Conservation (phyloP, 2,797 vertebrate genomes). For the Garrulus glandarius region DNA sequence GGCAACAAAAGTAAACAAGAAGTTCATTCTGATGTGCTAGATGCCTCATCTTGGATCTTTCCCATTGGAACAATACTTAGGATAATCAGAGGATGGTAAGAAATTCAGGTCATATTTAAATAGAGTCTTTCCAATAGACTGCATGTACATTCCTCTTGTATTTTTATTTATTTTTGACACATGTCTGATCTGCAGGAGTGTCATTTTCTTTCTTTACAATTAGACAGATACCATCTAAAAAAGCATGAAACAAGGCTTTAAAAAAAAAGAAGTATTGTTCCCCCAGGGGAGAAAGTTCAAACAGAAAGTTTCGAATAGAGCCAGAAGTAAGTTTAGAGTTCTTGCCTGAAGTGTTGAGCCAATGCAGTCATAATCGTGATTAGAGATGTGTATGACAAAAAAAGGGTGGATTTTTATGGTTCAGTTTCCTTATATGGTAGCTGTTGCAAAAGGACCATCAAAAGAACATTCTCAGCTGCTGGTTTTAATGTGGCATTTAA, state of each 20-base stretch:
- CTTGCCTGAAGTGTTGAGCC: neutral
- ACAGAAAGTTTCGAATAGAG: neutral
- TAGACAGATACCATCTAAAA: neutral
- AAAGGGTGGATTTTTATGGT: neutral
- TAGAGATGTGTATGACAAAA: neutral
- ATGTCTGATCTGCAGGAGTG: neutral
- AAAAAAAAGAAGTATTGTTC: neutral
- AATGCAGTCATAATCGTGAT: neutral
- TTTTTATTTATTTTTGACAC: neutral
- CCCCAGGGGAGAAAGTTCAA: neutral
- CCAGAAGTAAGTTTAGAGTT: neutral
- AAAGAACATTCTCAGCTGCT: neutral
- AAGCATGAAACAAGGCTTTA: neutral
- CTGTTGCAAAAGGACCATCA: neutral
- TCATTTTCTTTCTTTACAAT: neutral
- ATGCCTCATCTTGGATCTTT: conserved; percentile 76
- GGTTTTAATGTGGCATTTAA: neutral
- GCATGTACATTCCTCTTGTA: neutral
- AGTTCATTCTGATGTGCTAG: conserved; percentile 74
- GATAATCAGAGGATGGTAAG: conserved; percentile 88
- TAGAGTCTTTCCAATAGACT: neutral
- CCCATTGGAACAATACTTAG: conserved; percentile 74
- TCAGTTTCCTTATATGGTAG: neutral
- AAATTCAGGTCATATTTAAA: conserved; percentile 26
- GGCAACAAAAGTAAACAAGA: conserved; percentile 76